Conservation (phyloP, 2,797 vertebrate species). For the Anolis apletophallus region DNA sequence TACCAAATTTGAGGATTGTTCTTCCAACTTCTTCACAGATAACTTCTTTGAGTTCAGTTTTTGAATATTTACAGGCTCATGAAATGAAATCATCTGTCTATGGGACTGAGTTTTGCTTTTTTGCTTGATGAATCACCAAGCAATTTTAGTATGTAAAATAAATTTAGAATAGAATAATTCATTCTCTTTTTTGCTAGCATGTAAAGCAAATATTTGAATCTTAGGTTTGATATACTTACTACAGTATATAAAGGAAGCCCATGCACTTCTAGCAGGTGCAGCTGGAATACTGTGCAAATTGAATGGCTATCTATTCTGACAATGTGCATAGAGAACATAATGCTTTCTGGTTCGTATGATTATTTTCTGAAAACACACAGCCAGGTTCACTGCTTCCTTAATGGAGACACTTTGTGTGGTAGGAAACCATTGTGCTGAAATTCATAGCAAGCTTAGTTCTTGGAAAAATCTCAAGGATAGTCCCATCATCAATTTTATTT, state of each 20-base stretch:
- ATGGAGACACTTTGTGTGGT: not conserved
- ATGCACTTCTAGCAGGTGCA: not conserved
- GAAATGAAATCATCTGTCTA: not conserved
- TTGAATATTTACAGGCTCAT: not conserved
- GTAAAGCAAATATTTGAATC: not conserved
- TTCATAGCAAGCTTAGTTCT: not conserved
- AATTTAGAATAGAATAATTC: not conserved
- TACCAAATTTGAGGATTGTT: not conserved
- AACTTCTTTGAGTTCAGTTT: not conserved
- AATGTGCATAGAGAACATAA: not conserved
- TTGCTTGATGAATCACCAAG: not conserved
- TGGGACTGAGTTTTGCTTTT: fast-evolving
- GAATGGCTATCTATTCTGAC: not conserved
- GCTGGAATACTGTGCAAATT: not conserved
- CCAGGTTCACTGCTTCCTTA: not conserved
- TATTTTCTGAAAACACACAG: not conserved
- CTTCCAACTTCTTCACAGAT: not conserved
- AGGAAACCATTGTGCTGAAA: not conserved
- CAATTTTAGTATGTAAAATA: not conserved
- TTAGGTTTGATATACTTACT: not conserved
- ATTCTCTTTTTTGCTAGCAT: not conserved
- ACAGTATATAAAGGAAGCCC: not conserved
- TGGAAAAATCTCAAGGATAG: not conserved
- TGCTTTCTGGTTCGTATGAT: not conserved
- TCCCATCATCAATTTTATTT: not conserved